A percentile compares a stretch with the other conserved stretches of the same genome.
phyloP scores from a whole-genome alignment of 92 coral and sea anemone genomes.

The Zoanthus sansibaricus region DNA sequence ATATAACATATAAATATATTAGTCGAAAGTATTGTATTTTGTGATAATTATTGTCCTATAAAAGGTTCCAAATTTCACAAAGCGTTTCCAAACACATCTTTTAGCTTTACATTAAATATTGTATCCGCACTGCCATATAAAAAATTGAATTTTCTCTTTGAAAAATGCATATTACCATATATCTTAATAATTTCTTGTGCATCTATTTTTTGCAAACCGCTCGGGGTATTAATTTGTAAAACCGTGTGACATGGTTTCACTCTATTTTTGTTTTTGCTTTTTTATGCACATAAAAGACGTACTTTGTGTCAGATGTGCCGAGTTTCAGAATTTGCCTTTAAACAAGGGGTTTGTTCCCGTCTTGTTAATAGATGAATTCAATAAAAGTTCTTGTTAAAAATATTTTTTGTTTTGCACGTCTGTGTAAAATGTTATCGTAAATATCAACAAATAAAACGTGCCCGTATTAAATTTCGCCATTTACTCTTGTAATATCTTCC shows the following conservation, averaged over 20 bases:
- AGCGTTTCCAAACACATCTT: neutral
- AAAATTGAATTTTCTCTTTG: no score
- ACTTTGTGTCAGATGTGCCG: no score
- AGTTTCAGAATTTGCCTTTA: neutral
- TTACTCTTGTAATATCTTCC: no score
- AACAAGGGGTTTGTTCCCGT: neutral
- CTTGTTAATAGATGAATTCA: neutral
- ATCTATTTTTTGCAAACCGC: no score
- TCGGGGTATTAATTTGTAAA: no score
- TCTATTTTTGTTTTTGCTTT: no score
- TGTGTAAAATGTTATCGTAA: slow-evolving; percentile 1
- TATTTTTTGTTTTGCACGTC: neutral
- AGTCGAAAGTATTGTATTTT: neutral
- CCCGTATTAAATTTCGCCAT: slow-evolving; percentile 3
- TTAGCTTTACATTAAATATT: neutral
- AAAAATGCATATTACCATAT: no score
- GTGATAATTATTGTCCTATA: neutral
- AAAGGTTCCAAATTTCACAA: neutral
- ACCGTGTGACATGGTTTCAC: no score
- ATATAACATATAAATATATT: neutral
- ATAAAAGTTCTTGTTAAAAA: neutral
- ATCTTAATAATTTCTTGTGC: no score
- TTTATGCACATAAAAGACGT: no score
- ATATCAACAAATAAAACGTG: neutral
- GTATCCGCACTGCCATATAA: no score